phyloP scores from a whole-genome alignment of 2,888 invertebrate species.

The Nemotelus pantherinus region DNA sequence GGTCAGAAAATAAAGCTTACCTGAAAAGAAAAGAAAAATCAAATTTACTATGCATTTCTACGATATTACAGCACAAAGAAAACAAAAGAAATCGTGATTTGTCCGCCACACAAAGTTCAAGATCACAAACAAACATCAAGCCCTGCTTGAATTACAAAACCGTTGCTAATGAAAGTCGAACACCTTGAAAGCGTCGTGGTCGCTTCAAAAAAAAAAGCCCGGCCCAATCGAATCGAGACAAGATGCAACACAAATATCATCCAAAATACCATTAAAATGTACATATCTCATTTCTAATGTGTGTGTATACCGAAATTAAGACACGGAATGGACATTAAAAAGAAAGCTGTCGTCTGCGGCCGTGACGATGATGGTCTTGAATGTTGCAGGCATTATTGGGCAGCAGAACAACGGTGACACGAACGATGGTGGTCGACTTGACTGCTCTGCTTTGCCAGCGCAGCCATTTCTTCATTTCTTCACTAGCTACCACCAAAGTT shows the following conservation, averaged over 20 bases:
- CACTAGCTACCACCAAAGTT: slow-evolving; percentile 15
- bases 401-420: neutral
- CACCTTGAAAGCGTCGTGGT: slow-evolving; percentile 14
- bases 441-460: neutral
- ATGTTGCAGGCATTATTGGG: neutral
- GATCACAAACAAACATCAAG: neutral
- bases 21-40: slow-evolving; percentile 19
- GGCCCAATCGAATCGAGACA: neutral
- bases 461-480: slow-evolving; percentile 8
- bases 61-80: slow-evolving; percentile 1
- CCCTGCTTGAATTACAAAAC: slow-evolving; percentile 8
- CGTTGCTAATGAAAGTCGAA: slow-evolving; percentile 12
- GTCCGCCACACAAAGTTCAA: neutral
- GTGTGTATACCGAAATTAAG: slow-evolving; percentile 25
- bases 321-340: slow-evolving; percentile 24
- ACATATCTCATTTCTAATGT: slow-evolving; percentile 33
- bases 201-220: neutral
- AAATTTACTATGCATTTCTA: neutral
- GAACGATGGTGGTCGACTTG: no score
- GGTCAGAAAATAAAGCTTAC: neutral
- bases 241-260: neutral
- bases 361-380: neutral
- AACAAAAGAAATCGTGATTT: neutral
- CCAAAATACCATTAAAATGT: neutral
- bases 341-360: slow-evolving; percentile 20